Percentiles rank a stretch among this genome's conserved stretches.
Evolutionary conservation across 2,113 vertebrate genomes (phyloP).

Genomic region (Psephotus haematonotus): DNA sequence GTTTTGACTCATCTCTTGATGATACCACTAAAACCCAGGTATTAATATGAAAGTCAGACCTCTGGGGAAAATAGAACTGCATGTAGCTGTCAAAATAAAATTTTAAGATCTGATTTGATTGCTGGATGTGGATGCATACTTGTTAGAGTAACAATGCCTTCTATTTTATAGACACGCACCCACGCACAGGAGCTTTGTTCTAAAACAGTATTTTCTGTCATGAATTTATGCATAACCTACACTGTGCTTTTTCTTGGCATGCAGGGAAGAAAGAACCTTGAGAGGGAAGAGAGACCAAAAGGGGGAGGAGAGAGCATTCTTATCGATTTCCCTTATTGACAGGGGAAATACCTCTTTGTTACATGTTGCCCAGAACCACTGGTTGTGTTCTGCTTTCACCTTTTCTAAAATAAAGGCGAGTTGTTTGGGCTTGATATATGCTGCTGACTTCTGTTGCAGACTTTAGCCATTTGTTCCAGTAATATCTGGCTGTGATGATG

Average conservation of each 20-base stretch:
- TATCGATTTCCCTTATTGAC: not conserved
- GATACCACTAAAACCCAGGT: constrained; percentile 14
- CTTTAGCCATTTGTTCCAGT: constrained; percentile 2
- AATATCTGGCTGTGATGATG: constrained; percentile 17
- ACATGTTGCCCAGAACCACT: not conserved
- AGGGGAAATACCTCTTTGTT: not conserved
- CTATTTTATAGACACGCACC: constrained; percentile 72
- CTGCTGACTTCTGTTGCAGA: constrained; percentile 19
- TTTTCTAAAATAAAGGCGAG: not conserved
- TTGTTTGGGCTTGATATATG: not conserved
- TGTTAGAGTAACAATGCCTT: constrained; percentile 66
- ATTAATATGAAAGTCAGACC: constrained; percentile 46
- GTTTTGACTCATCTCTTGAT: constrained; percentile 64
- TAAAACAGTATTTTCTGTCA: constrained; percentile 66
- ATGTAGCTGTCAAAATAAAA: constrained; percentile 76
- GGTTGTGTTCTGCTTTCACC: not conserved
- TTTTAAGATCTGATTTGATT: constrained; percentile 60
- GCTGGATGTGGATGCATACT: constrained; percentile 42
- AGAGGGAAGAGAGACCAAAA: not conserved
- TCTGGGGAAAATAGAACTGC: constrained; percentile 55
- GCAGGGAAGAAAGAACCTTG: not conserved
- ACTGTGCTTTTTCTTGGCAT: not conserved
- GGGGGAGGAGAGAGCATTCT: not conserved
- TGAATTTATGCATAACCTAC: constrained; percentile 51
- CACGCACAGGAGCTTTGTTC: constrained; percentile 64